Evolutionary conservation across 1,140 invertebrate species (phyloP).

Genomic region (Meloidogyne exigua): DNA sequence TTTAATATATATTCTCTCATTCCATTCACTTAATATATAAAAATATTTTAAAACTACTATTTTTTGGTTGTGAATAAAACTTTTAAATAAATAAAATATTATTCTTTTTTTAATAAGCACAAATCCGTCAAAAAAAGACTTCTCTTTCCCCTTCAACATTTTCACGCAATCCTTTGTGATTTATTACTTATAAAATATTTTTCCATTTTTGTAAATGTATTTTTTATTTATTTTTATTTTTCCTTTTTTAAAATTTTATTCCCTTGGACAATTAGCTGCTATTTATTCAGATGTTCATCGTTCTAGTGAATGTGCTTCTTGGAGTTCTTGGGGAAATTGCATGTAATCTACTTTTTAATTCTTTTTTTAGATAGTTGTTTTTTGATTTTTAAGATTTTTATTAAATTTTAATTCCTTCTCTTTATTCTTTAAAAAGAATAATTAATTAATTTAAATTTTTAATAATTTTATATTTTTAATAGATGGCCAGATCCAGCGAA

Average conservation of each 20-base stretch:
- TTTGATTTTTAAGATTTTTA: too few relatives aligned
- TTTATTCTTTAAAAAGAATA: too few relatives aligned
- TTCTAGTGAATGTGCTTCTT: conserved; percentile 48
- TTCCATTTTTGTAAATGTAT: background rate
- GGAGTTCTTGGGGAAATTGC: conserved; percentile 57
- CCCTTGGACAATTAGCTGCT: conserved; percentile 53
- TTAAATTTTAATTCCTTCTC: too few relatives aligned
- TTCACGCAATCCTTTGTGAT: too few relatives aligned
- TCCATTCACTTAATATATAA: background rate
- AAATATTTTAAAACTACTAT: background rate
- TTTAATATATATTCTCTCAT: background rate
- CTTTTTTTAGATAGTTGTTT: background rate
- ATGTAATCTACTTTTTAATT: background rate
- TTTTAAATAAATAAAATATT: background rate
- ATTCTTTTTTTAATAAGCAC: background rate
- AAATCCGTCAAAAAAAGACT: background rate
- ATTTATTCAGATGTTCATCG: conserved; percentile 58
- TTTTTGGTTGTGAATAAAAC: background rate
- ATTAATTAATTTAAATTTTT: too few relatives aligned
- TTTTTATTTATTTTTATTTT: background rate
- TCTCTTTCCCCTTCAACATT: background rate
- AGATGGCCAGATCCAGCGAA: conserved; percentile 51
- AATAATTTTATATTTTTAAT: background rate
- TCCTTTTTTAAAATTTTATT: background rate
- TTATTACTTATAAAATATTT: background rate